Evolutionary conservation across 2,113 vertebrate species (phyloP).

Genomic region (Macrotis lagotis): DNA sequence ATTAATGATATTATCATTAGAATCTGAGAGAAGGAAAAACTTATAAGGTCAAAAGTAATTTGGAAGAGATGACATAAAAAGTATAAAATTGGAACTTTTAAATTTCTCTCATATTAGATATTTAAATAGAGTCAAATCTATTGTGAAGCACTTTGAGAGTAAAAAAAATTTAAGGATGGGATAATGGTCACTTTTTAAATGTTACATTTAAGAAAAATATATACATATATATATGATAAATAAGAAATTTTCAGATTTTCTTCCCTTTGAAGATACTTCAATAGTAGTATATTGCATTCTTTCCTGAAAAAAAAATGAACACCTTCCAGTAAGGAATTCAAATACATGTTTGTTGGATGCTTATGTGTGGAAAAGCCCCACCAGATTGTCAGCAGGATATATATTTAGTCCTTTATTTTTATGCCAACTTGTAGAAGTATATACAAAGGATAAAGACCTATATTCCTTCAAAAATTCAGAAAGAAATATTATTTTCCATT

Average conservation of each 20-base stretch:
- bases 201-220: too few species aligned
- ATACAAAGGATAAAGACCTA: neutral
- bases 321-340: neutral
- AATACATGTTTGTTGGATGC: neutral
- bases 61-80: slow-evolving; percentile 14
- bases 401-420: neutral
- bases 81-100: neutral
- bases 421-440: neutral
- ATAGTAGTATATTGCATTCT: neutral
- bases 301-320: neutral
- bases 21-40: slow-evolving; percentile 44
- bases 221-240: too few species aligned
- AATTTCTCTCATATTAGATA: neutral
- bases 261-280: neutral
- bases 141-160: neutral
- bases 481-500: neutral
- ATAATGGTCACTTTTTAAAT: neutral
- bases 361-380: neutral
- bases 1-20: slow-evolving; percentile 39
- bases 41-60: slow-evolving; percentile 48
- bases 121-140: neutral
- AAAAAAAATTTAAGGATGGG: neutral
- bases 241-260: neutral
- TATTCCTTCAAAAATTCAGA: slow-evolving; percentile 18
- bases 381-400: neutral